Base-by-base conservation (phyloP, 2,797 vertebrate species). In the Notoglanidium macrostoma region DNA sequence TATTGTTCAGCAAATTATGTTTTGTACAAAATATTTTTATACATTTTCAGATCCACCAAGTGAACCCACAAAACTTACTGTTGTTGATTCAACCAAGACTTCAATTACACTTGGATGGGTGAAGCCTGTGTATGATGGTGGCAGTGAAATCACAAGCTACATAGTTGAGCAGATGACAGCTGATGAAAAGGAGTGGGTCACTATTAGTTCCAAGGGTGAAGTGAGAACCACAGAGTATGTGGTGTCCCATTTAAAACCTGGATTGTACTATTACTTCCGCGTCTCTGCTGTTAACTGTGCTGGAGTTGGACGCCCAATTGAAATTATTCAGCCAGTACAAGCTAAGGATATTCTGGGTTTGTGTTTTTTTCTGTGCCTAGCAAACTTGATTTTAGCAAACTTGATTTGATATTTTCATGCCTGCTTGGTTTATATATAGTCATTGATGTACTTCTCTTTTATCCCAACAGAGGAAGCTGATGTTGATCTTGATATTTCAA, bases 341-440 rank as follows among this genome's bases (percentile, higher is more conserved):
- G 97, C 98, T 93, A 99, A 99, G 93, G 98, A 99, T 91, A 97
- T 99, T 93, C 95, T 99, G 84, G 98, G 98, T 99, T 96, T 77
- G 96, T 95, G 90, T 82, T 54, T 57, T 10, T 78, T 12, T 29
- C 3, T 84, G 32, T 65, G 10, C 32, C 67, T 76, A 35, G 70
- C 11, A 35, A 78, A 61, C 5, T 77, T 51, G 54, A 74, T 46
- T 70, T 26, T 67, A 35, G 70, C 11, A 35, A 78, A 61, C 5
- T 77, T 51, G 54, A 74, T 46, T 70, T 26, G 63, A n/a, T 23
- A n/a, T 44, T 83, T 63, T 87, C 9, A 23, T 82, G 68, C 26
- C 40, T 68, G 59, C 23, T 46, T 46, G 44, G 49, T 84, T 14
- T 84, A 79, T n/a, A n/a, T 65, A 73, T 91, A 26, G 83, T 81